Percentiles rank a stretch among this genome's conserved stretches.
These are phyloP conservation scores for Falco berigora DNA, from an alignment of 2,797 vertebrate genomes.

Conservation along the genomic window DNA sequence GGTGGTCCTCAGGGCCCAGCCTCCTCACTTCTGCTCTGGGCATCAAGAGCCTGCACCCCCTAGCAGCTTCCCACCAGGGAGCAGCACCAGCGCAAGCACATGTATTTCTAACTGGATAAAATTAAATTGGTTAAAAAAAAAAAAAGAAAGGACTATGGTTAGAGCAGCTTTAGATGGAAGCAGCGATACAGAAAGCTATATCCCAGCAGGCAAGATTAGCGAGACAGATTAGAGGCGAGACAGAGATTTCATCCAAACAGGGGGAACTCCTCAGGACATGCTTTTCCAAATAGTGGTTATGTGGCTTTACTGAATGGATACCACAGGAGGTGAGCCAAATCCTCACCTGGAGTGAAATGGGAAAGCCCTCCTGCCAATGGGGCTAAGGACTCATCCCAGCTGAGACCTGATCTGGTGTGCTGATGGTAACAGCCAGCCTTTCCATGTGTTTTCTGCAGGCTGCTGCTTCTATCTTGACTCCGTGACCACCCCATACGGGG, in stretches of 20 bases:
- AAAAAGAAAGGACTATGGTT: neutral
- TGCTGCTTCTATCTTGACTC: neutral
- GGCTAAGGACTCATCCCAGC: neutral
- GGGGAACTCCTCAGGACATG: neutral
- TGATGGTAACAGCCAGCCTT: neutral
- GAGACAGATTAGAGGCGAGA: neutral
- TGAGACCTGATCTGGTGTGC: accelerated
- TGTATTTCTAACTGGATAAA: neutral
- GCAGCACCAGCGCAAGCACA: neutral
- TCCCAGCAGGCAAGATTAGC: neutral
- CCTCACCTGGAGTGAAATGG: neutral
- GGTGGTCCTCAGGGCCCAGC: neutral
- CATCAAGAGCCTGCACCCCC: neutral
- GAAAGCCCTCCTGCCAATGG: neutral
- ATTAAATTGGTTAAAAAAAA: neutral
- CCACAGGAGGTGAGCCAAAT: neutral
- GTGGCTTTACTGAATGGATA: neutral
- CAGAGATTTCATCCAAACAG: neutral
- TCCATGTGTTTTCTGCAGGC: neutral
- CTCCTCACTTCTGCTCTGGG: neutral
- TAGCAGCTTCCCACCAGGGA: neutral
- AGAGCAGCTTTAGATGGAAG: neutral
- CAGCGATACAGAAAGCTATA: neutral
- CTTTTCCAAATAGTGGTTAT: neutral
- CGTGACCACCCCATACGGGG: accelerated